Evolutionary conservation across 2,888 invertebrate genomes (phyloP).

Genomic region (Amiota communis): DNA sequence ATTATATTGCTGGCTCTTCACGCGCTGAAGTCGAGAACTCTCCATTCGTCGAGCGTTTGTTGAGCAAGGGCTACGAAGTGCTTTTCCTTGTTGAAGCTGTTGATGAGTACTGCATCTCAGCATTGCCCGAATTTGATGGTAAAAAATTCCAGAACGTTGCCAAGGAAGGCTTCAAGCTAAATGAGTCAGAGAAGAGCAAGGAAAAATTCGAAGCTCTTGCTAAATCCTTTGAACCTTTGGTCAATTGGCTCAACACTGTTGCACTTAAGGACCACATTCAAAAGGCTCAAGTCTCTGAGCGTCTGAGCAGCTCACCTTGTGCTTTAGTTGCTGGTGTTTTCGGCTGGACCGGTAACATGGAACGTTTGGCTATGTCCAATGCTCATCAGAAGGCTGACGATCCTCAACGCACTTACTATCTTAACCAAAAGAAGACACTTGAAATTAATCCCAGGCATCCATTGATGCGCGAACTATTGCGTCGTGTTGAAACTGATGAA

Average conservation of each 20-base stretch:
- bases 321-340: conserved; percentile 96
- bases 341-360: conserved; percentile 99
- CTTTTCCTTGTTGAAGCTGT: conserved; percentile 96
- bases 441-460: conserved; percentile 99
- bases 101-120: conserved; percentile 97
- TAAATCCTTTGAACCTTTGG: conserved; percentile 88
- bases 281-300: conserved; percentile 89
- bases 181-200: conserved; percentile 81
- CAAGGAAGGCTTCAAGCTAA: conserved; percentile 94
- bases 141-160: conserved; percentile 99
- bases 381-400: conserved; percentile 97
- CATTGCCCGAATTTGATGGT: conserved; percentile 97
- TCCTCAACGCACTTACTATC: conserved; percentile 88
- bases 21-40: conserved; percentile 90
- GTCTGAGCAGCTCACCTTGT: conserved; percentile 93
- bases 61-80: conserved; percentile 95
- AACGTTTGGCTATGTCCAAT: conserved; percentile 93
- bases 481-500: conserved; percentile 84
- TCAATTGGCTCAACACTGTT: conserved; percentile 89
- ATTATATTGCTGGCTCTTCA: conserved; percentile 94
- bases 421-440: conserved; percentile 95
- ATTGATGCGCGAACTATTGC: conserved; percentile 90
- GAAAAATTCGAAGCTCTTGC: conserved; percentile 85
- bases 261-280: conserved; percentile 85
- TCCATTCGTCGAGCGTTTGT: conserved; percentile 95